Evolutionary conservation across 2,888 invertebrate species (phyloP), one percentile per base, ranked within the genome.

Genomic region (Polyommatus iphigenia): DNA sequence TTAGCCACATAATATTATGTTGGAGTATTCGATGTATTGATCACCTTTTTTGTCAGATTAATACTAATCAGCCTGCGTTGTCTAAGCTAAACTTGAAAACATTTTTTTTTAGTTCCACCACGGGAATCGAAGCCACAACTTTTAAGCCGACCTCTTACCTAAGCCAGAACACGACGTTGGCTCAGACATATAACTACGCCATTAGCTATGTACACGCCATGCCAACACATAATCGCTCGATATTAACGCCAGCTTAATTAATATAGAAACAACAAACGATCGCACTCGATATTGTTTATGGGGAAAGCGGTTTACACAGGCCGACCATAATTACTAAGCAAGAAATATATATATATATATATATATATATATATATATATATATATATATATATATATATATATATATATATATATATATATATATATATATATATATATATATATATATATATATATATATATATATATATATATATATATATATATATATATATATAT

Each of bases 231-330:
- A 81, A 80, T 79, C 80, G 79, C 77, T 76, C 80, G 77, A 76
- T 80, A 79, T 79, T 79, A 79, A 75, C 76, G 79, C 76, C 81
- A 83, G 82, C 85, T 86, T 85, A 88, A 87, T 87, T 87, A 88
- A 88, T 89, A 88, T 86, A 85, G 84, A 83, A 86, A 87, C 84
- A 85, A 84, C 82, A 85, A 83, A 85, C 84, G 83, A 86, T 86
- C 84, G 83, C 82, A 83, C 82, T 84, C 85, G 82, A 87, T 88
- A 87, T 88, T 88, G 88, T 89, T 89, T 90, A 88, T 88, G 86
- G 85, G 83, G 80, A 79, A 83, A 79, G 85, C 83, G 85, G 87
- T 87, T 88, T 85, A 86, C 83, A 85, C 85, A 84, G 85, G 87
- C 85, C 85, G 82, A 83, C 84, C 84, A 85, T 88, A 87, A 85